A percentile compares a stretch with the other conserved stretches of the same genome.
These are phyloP conservation scores for Phlogophora meticulosa DNA, from an alignment of 2,888 invertebrate species.

Conservation along the genomic window DNA sequence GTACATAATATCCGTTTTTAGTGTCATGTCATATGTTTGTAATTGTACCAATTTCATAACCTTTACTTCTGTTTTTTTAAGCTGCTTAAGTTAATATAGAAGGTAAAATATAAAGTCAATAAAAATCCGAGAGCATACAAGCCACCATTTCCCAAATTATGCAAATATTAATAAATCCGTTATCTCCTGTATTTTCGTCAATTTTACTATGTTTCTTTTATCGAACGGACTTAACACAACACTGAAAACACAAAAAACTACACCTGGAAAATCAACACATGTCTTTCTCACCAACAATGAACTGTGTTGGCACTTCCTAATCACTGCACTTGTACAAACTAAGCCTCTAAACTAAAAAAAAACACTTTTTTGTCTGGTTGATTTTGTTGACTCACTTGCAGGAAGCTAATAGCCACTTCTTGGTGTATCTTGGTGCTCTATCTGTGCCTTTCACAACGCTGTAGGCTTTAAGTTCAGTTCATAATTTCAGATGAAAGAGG, in stretches of 20 bases:
- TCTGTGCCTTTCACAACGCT: background rate
- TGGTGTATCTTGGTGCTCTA: slow-evolving; percentile 45
- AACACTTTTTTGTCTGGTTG: slow-evolving; percentile 20
- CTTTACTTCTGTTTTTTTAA: slow-evolving; percentile 55
- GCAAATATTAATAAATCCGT: too few relatives aligned
- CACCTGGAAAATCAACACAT: slow-evolving; percentile 75
- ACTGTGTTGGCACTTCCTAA: slow-evolving; percentile 48
- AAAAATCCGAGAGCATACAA: background rate
- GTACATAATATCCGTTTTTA: too few relatives aligned
- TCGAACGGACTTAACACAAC: slow-evolving; percentile 80
- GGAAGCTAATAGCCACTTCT: slow-evolving; percentile 31
- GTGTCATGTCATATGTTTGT: background rate
- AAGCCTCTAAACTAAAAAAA: slow-evolving; percentile 47
- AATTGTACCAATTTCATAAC: slow-evolving; percentile 3
- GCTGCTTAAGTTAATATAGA: slow-evolving; percentile 66
- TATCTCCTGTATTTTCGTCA: background rate
- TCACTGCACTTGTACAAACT: slow-evolving; percentile 35
- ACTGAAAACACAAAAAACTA: slow-evolving; percentile 73
- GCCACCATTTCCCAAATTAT: too few relatives aligned
- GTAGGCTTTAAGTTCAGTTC: slow-evolving; percentile 2
- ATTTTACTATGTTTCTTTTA: slow-evolving; percentile 71
- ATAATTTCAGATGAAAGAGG: slow-evolving; percentile 87
- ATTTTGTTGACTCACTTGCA: slow-evolving; percentile 15
- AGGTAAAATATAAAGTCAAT: slow-evolving; percentile 62
- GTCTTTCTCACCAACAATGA: slow-evolving; percentile 69